Evolutionary conservation across 2,797 vertebrate genomes (phyloP), one percentile per base, ranked within the genome.

Genomic region (Salmo trutta): DNA sequence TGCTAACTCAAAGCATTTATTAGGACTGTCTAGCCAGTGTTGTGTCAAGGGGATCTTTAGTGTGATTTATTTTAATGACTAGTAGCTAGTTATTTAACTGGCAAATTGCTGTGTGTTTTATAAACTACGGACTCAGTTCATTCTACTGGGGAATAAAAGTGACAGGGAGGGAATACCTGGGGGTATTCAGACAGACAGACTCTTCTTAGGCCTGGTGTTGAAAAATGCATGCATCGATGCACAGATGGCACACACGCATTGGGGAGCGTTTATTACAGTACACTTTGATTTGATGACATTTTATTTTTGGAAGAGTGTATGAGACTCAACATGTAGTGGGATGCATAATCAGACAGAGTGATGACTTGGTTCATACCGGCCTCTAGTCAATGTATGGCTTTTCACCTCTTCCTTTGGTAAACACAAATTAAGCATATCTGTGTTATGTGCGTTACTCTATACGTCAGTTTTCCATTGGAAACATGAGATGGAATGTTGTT

Each of bases 71-170:
- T 84, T 85, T 78, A 85, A 84, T 74, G 76, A 76, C 80, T 21
- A 73, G 76, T n/a, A 33, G 85, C 84, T 83, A 83, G 82, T 90
- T 91, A 87, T 91, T 92, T 90, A 77, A 83, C 83, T 76, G 81
- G 85, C 78, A 88, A 90, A 91, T 89, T 89, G 86, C 82, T 87
- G 88, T 87, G 88, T 88, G 86, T 87, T 90, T 91, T 85, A 79
- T 76, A 91, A 91, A 88, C 84, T 67, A 87, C 79, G 85, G 81
- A 81, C 85, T 89, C 77, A 71, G 83, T 77, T 89, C 41, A 47
- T 47, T 47, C 41, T 89, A 83, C 75, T 8, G 29, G 69, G 62
- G 83, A 80, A 85, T 86, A 87, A 86, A 77, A 82, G 78, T 78
- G 31, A 27, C 74, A 80, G 76, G 65, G 54, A 81, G 74, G 65